These are phyloP conservation scores for Alces alces DNA, from an alignment of 2,113 vertebrate species.

Conservation along the genomic window DNA sequence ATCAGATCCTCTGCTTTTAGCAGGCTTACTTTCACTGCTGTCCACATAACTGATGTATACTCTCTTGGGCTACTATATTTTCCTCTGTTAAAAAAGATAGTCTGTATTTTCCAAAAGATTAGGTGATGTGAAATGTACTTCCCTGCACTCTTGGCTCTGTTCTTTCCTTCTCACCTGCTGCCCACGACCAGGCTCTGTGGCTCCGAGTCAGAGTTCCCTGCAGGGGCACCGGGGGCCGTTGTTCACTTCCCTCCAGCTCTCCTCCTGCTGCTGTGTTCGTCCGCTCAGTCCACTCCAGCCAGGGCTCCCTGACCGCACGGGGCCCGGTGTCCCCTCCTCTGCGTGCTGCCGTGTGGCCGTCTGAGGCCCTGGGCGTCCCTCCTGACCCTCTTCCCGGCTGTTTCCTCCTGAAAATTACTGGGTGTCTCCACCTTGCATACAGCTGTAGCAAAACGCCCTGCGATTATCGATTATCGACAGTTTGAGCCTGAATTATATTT, in stretches of 20 bases:
- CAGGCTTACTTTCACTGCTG: not conserved
- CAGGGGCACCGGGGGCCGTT: accelerated
- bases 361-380: accelerated
- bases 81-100: not conserved
- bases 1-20: not conserved
- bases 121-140: not conserved
- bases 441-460: not conserved
- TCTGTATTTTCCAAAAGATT: not conserved
- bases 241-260: not conserved
- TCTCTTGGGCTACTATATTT: not conserved
- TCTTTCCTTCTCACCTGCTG: accelerated
- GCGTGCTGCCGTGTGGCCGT: accelerated
- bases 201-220: not conserved
- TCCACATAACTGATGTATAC: not conserved
- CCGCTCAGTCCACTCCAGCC: accelerated
- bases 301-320: accelerated
- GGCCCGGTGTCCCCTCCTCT: not conserved
- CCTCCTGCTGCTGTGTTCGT: accelerated
- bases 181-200: accelerated
- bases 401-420: not conserved
- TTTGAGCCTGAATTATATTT: not conserved
- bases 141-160: not conserved
- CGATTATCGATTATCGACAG: accelerated
- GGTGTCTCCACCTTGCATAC: accelerated
- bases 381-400: not conserved